A percentile compares a stretch with the other conserved stretches of the same genome.
These are phyloP conservation scores for Entelurus aequoreus DNA, from an alignment of 2,113 vertebrate genomes.

Conservation along the genomic window DNA sequence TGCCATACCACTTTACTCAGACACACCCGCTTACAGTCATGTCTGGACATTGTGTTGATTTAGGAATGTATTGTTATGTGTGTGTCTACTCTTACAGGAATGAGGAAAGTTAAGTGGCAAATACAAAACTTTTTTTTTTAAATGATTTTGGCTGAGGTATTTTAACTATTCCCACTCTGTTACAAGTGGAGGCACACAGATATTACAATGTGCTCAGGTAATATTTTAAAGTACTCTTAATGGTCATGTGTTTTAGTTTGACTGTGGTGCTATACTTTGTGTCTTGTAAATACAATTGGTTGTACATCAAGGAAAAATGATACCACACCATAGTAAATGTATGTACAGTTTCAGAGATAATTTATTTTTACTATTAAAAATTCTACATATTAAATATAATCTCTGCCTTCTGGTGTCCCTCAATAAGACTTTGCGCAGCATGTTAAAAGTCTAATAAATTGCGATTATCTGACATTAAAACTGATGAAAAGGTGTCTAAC, in stretches of 20 bases:
- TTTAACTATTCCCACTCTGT: slow-evolving; percentile 12
- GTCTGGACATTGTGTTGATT: neutral
- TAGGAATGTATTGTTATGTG: slow-evolving; percentile 6
- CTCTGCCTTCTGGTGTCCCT: neutral
- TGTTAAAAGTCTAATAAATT: neutral
- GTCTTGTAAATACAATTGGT: slow-evolving; percentile 31
- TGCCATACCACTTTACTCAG: neutral
- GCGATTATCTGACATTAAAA: no score
- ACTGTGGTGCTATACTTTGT: slow-evolving; percentile 7
- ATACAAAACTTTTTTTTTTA: slow-evolving; percentile 1
- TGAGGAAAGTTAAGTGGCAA: neutral
- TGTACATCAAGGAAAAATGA: slow-evolving; percentile 2
- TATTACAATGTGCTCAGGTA: slow-evolving; percentile 18
- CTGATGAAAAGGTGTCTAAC: no score
- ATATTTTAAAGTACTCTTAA: slow-evolving; percentile 20
- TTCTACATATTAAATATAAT: slow-evolving; percentile 4
- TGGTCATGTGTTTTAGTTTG: neutral
- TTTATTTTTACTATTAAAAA: slow-evolving; percentile 61
- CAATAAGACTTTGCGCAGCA: neutral
- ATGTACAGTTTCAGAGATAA: slow-evolving; percentile 47
- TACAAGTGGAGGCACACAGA: neutral
- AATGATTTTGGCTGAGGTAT: neutral
- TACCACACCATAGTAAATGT: slow-evolving; percentile 24
- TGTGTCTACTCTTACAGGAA: slow-evolving; percentile 16
- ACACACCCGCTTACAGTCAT: neutral